Percentiles rank a stretch among this genome's conserved stretches.
These are phyloP conservation scores for Epinephelus coioides DNA, from an alignment of 2,797 vertebrate genomes.

Conservation along the genomic window DNA sequence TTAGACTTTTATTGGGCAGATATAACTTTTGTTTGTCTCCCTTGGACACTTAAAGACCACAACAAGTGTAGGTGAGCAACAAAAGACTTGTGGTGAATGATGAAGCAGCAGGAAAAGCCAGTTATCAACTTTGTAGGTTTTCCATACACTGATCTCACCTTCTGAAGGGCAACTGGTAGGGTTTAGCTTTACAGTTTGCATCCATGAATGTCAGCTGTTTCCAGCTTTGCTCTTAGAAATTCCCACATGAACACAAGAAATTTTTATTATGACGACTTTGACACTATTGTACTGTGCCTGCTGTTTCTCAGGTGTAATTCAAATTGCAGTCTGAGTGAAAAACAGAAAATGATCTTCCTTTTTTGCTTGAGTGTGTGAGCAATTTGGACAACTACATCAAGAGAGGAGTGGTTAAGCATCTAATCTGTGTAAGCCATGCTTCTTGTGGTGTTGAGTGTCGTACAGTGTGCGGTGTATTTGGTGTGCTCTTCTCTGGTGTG, in stretches of 20 bases:
- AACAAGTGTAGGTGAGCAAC: not conserved
- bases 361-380: not conserved
- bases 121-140: not conserved
- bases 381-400: not conserved
- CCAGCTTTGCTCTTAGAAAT: not conserved
- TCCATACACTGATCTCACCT: not conserved
- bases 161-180: not conserved
- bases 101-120: not conserved
- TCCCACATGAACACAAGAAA: not conserved
- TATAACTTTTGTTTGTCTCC: too few species aligned
- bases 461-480: not conserved
- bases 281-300: not conserved
- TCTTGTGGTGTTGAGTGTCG: not conserved
- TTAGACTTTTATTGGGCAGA: not conserved
- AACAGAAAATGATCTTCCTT: conserved; percentile 14
- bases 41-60: not conserved
- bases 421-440: not conserved
- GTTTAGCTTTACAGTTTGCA: not conserved
- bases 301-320: conserved; percentile 14
- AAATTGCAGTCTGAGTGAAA: conserved; percentile 10
- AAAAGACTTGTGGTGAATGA: not conserved
- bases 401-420: not conserved
- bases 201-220: not conserved
- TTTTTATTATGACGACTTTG: not conserved
- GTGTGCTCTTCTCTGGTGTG: not conserved